These are phyloP conservation scores for Neodiprion fabricii DNA, from an alignment of 1,140 invertebrate species.

Conservation along the genomic window DNA sequence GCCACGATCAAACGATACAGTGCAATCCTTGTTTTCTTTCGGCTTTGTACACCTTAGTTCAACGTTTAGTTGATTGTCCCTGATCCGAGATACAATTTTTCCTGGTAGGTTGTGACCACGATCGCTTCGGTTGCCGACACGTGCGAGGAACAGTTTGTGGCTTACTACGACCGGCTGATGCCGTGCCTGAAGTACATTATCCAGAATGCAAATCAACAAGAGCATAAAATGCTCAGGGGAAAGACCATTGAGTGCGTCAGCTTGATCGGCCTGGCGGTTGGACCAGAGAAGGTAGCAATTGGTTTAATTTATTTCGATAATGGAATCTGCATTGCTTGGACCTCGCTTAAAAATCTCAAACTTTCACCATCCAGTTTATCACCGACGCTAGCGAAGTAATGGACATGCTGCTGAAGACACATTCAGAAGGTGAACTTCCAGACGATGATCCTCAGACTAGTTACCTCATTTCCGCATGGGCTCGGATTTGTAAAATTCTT, in stretches of 20 bases:
- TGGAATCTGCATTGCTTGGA: not conserved
- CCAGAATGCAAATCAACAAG: slow-evolving; percentile 87
- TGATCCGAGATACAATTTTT: not conserved
- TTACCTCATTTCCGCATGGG: slow-evolving; percentile 99
- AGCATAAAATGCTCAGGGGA: slow-evolving; percentile 88
- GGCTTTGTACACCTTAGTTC: too few relatives aligned
- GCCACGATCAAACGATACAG: not conserved
- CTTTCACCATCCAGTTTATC: slow-evolving; percentile 71
- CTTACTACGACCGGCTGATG: slow-evolving; percentile 87
- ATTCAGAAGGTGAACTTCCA: slow-evolving; percentile 81
- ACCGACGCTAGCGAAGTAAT: slow-evolving; percentile 95
- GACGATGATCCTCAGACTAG: slow-evolving; percentile 98
- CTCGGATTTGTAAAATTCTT: slow-evolving; percentile 96
- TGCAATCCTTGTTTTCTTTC: not conserved
- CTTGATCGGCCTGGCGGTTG: slow-evolving; percentile 97
- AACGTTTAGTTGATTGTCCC: not conserved
- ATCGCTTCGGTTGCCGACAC: slow-evolving; percentile 99
- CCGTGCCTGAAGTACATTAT: slow-evolving; percentile 98
- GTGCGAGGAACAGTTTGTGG: slow-evolving; percentile 93
- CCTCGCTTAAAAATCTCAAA: slow-evolving; percentile 20
- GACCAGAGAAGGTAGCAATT: slow-evolving; percentile 81
- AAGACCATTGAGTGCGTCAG: slow-evolving; percentile 99
- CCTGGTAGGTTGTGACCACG: slow-evolving; percentile 81
- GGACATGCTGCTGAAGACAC: slow-evolving; percentile 92
- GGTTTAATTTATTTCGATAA: not conserved